These are phyloP conservation scores for Falco punctatus DNA, from an alignment of 2,113 vertebrate genomes.

Conservation along the genomic window DNA sequence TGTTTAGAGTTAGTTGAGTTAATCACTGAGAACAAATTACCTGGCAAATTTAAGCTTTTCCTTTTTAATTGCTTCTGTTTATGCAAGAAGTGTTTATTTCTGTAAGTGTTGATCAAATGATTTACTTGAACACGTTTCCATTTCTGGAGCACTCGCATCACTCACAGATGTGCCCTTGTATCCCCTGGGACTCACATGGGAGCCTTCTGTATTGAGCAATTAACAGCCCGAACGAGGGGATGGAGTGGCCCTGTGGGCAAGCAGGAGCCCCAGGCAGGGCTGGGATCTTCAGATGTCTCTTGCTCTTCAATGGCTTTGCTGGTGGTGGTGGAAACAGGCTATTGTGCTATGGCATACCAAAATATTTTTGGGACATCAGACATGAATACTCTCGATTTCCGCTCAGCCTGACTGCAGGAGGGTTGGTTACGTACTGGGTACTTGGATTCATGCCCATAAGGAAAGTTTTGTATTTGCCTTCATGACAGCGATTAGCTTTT, in stretches of 20 bases:
- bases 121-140: not conserved
- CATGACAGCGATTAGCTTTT: not conserved
- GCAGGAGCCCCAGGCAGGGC: not conserved
- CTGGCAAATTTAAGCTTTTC: not conserved
- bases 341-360: not conserved
- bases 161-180: not conserved
- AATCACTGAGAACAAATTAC: not conserved
- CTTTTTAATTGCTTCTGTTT: not conserved
- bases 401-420: not conserved
- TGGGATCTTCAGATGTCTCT: not conserved
- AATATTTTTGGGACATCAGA: not conserved
- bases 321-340: not conserved
- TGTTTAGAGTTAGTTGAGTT: not conserved
- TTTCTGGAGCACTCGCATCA: not conserved
- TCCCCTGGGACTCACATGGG: not conserved
- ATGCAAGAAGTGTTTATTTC: not conserved
- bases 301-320: not conserved
- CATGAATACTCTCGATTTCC: not conserved
- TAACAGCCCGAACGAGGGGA: not conserved
- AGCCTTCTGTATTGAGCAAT: not conserved
- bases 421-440: not conserved
- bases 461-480: not conserved
- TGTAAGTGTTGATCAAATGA: not conserved
- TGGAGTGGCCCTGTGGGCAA: rapidly evolving
- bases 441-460: not conserved